These are phyloP conservation scores for Aphyosemion australe DNA, from an alignment of 2,113 vertebrate species.

Conservation along the genomic window DNA sequence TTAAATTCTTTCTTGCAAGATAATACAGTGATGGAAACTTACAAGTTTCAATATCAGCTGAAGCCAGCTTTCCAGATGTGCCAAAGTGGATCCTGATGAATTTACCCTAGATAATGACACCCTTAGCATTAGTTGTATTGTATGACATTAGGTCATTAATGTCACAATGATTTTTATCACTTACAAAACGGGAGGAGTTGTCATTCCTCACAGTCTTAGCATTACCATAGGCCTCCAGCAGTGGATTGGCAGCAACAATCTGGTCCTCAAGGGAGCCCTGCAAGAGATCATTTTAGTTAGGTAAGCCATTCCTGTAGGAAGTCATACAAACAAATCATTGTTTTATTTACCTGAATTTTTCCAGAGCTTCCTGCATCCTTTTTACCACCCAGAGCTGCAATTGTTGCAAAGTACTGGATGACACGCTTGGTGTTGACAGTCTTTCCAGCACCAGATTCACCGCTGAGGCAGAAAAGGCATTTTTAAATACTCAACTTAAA, in stretches of 20 bases:
- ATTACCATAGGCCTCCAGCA: constrained; percentile 86
- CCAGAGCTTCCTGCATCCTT: constrained; percentile 35
- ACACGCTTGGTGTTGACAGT: constrained; percentile 93
- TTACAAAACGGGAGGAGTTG: constrained; percentile 87
- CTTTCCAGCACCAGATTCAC: constrained; percentile 95
- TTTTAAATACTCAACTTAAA: not conserved
- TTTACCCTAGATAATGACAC: constrained; percentile 79
- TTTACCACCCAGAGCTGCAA: constrained; percentile 82
- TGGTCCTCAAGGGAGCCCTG: constrained; percentile 81
- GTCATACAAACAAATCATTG: not conserved
- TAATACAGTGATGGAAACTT: constrained; percentile 55
- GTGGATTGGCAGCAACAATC: constrained; percentile 71
- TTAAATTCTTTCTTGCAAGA: not conserved
- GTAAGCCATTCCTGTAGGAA: accelerated
- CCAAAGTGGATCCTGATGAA: constrained; percentile 94
- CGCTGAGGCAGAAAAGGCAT: constrained; percentile 73
- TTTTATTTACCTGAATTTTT: constrained; percentile 82
- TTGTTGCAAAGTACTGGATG: constrained; percentile 94
- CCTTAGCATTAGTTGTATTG: not conserved
- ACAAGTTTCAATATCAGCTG: constrained; percentile 97
- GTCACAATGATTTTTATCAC: constrained; percentile 38
- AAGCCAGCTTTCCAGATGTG: constrained; percentile 87
- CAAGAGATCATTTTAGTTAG: not conserved
- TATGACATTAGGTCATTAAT: too few species aligned
- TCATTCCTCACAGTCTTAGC: constrained; percentile 87